Base-by-base conservation (phyloP, 1,140 invertebrate genomes). In the Lasaia peninsularis region DNA sequence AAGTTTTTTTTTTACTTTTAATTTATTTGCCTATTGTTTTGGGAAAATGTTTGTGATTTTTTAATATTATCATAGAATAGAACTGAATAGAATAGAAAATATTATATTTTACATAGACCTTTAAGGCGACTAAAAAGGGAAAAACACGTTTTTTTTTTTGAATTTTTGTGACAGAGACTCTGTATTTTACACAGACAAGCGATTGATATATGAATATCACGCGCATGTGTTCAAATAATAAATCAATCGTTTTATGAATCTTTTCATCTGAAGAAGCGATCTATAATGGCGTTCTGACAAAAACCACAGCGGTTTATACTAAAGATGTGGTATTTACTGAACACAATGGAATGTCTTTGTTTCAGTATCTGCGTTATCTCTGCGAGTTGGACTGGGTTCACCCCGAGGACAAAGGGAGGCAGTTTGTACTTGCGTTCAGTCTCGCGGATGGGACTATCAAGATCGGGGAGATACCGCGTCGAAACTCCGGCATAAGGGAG, bases 391-490 rank as follows among this genome's bases (percentile, higher is more conserved):
- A 94, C 58, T 91, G 90, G 32, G 91, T 93, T 0, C 91, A 94
- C 75, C 93, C 93, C 0, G 94, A 95, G 72, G 93, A 95, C 63
- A 71, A 87, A 32, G 90, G 90, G 16, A 89, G 94, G 1, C 73
- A 90, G 59, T 95, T 95, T 68, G 80, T 94, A 9, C 61, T 95
- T 12, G 89, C 91, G n/a, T 95, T 94, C 72, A 92, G 89, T 67
- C 82, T 95, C 28, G 89, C 90, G 9, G 91, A 94, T 58, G 91
- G 92, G 4, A 90, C 88, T 2, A 91, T 94, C 37, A 88, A 86
- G 56, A 92, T 95, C 16, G 89, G 81, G 12, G 94, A 95, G 78
- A 76, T 92, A 14, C 86, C 89, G 1, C 90, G 89, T 9, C 78
- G 83, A 21, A 95, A 95, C 82, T 94, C 93, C 4, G 94, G 94